phyloP scores from a whole-genome alignment of 2,888 invertebrate genomes.

The Luperina testacea region DNA sequence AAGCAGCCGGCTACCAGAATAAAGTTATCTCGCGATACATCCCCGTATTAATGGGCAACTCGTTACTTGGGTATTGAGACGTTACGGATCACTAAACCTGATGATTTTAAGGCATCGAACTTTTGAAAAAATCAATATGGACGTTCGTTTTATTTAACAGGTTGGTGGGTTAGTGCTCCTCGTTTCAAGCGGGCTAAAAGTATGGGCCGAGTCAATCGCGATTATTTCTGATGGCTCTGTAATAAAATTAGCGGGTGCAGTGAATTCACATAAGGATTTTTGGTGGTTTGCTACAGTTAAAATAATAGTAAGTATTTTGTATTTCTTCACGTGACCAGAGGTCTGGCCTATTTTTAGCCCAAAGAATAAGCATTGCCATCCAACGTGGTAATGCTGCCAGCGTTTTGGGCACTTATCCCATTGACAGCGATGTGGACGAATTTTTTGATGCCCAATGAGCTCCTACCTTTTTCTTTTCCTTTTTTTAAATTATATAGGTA shows the following conservation, averaged over 20 bases:
- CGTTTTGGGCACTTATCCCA: too few species aligned
- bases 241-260: conserved; percentile 19
- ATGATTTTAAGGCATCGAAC: conserved; percentile 81
- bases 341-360: too few species aligned
- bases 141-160: conserved; percentile 61
- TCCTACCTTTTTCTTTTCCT: too few species aligned
- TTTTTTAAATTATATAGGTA: too few species aligned
- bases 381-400: too few species aligned
- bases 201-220: conserved; percentile 34
- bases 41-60: conserved; percentile 90
- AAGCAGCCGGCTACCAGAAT: conserved; percentile 90
- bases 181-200: conserved; percentile 49
- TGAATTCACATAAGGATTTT: not conserved
- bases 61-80: conserved; percentile 90
- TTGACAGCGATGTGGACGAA: too few species aligned
- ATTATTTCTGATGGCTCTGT: conserved; percentile 28
- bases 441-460: too few species aligned
- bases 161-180: conserved; percentile 47
- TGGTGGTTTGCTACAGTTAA: not conserved
- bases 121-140: conserved; percentile 76
- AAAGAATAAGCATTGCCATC: too few species aligned
- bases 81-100: conserved; percentile 82
- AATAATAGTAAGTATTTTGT: not conserved
- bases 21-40: conserved; percentile 90
- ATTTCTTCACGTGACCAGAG: too few species aligned